Conservation (phyloP, 2,888 invertebrate species). For the Meteorus cinctellus region DNA sequence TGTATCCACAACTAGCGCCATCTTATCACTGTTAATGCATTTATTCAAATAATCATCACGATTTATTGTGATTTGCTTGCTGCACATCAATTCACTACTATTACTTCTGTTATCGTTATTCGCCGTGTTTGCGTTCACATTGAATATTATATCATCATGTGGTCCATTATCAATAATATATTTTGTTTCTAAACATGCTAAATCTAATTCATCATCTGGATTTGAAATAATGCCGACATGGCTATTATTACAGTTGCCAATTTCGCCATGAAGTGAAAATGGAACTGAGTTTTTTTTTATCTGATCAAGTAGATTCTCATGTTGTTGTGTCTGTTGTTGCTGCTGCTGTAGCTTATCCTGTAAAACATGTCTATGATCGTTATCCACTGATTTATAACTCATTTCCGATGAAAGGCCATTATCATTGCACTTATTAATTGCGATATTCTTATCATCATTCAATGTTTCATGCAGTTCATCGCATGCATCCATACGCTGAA, state of each 20-base stretch:
- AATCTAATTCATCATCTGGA: conserved; percentile 69
- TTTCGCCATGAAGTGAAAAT: conserved; percentile 68
- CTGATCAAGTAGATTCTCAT: conserved; percentile 62
- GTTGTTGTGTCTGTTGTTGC: conserved; percentile 40
- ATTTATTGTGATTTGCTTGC: conserved; percentile 9
- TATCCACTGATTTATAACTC: conserved; percentile 17
- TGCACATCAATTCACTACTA: conserved; percentile 22
- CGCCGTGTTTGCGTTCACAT: background rate
- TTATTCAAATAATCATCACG: conserved; percentile 16
- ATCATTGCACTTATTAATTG: conserved; percentile 4
- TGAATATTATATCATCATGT: conserved; percentile 19
- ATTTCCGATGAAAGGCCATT: conserved; percentile 19
- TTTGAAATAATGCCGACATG: conserved; percentile 27
- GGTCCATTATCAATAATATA: conserved; percentile 54
- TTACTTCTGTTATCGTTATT: conserved; percentile 2
- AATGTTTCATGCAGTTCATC: conserved; percentile 63
- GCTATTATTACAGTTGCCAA: conserved; percentile 53
- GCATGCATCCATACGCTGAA: conserved; percentile 68
- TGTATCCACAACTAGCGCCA: conserved; percentile 33
- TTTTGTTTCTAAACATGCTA: conserved; percentile 69
- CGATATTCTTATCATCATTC: conserved; percentile 36
- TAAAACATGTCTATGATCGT: conserved; percentile 17
- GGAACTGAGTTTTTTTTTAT: conserved; percentile 73
- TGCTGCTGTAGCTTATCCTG: conserved; percentile 36
- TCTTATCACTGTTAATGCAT: conserved; percentile 26